phyloP scores from a whole-genome alignment of 2,113 vertebrate genomes.

The Tyrannus savana region DNA sequence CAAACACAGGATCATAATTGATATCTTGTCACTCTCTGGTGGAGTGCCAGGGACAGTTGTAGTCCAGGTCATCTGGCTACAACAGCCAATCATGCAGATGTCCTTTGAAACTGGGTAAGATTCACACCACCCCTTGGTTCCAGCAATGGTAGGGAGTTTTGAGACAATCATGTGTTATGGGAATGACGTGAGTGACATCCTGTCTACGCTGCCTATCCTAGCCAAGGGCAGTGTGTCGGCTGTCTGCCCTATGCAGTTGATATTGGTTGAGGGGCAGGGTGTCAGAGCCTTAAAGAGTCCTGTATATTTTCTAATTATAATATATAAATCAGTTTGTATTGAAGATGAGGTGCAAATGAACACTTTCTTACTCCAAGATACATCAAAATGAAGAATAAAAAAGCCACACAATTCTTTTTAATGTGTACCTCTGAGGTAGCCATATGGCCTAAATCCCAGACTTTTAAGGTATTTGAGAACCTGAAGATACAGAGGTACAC shows the following conservation, averaged over 20 bases:
- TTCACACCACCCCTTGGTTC: accelerated
- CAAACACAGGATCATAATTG: not conserved
- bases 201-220: accelerated
- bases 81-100: not conserved
- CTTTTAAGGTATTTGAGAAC: not conserved
- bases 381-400: not conserved
- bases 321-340: not conserved
- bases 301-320: not conserved
- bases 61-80: not conserved
- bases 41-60: not conserved
- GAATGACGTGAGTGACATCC: accelerated
- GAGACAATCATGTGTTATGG: accelerated
- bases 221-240: accelerated
- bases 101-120: not conserved
- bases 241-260: not conserved
- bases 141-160: not conserved
- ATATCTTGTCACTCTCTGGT: not conserved
- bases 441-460: not conserved
- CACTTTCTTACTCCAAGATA: not conserved
- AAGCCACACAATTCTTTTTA: not conserved
- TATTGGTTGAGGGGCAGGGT: not conserved
- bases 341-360: not conserved
- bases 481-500: not conserved
- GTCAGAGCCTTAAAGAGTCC: not conserved
- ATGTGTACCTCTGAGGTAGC: not conserved